These are phyloP conservation scores for Fratercula arctica DNA, from an alignment of 2,797 vertebrate species.

Conservation along the genomic window DNA sequence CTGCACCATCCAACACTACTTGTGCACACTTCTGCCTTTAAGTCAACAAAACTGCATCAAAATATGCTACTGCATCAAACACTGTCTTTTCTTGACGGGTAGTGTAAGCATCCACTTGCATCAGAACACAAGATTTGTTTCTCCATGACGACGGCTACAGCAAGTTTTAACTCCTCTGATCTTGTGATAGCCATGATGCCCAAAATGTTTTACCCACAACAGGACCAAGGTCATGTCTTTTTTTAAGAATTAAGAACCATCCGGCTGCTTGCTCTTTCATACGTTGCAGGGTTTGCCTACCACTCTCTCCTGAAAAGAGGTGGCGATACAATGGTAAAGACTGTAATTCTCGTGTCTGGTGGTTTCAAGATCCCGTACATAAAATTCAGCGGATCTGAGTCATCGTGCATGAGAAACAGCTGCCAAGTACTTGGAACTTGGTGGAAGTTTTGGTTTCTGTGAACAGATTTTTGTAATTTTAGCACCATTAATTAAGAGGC, in stretches of 20 bases:
- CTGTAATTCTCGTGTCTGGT: not conserved
- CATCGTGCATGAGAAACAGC: constrained; percentile 40
- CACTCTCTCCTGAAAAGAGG: not conserved
- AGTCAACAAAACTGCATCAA: not conserved
- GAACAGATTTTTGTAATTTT: constrained; percentile 67
- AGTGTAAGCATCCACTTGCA: not conserved
- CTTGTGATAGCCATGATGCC: not conserved
- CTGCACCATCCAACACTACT: not conserved
- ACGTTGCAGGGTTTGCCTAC: not conserved
- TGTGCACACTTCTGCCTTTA: not conserved
- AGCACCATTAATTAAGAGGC: constrained; percentile 58
- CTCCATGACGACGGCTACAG: not conserved
- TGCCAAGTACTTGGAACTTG: constrained; percentile 59
- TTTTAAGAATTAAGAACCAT: not conserved
- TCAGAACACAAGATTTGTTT: not conserved
- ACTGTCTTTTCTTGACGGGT: not conserved
- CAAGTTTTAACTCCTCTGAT: constrained; percentile 12
- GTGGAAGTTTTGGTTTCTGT: constrained; percentile 51
- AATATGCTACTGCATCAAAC: not conserved
- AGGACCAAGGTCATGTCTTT: not conserved
- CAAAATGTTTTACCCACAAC: not conserved
- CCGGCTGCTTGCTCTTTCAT: not conserved
- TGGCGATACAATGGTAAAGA: not conserved
- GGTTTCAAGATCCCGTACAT: constrained; percentile 16
- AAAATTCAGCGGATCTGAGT: constrained; percentile 45